Evolutionary conservation across 2,113 vertebrate species (phyloP).

Genomic region (Anseranas semipalmata): DNA sequence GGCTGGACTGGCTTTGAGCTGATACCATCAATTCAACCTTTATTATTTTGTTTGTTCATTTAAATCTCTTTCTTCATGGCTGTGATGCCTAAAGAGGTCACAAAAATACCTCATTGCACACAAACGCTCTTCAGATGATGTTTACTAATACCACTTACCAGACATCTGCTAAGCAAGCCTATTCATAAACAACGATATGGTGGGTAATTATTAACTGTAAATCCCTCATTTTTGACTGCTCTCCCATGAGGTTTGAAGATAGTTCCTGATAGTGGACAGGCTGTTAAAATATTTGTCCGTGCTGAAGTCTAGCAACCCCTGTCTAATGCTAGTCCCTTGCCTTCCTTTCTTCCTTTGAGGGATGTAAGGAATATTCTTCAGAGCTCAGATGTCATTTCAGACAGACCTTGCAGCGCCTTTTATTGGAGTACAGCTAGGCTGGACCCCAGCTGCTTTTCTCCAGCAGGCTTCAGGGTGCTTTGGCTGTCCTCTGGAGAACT

Average conservation of each 20-base stretch:
- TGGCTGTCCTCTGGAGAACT: not conserved
- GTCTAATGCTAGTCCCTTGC: not conserved
- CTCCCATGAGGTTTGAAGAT: not conserved
- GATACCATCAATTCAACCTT: not conserved
- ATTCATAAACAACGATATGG: not conserved
- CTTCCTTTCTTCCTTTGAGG: not conserved
- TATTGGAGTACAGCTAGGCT: not conserved
- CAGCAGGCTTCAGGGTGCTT: not conserved
- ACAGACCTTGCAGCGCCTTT: not conserved
- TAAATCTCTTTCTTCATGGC: not conserved
- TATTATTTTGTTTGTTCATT: not conserved
- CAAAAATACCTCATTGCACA: not conserved
- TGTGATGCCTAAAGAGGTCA: not conserved
- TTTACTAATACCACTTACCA: not conserved
- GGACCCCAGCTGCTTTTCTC: not conserved
- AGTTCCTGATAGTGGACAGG: not conserved
- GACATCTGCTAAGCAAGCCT: not conserved
- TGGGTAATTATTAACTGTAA: not conserved
- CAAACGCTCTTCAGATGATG: not conserved
- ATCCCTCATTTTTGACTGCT: not conserved
- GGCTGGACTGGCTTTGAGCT: conserved; percentile 38
- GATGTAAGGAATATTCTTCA: not conserved
- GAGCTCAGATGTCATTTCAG: not conserved
- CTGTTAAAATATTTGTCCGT: not conserved
- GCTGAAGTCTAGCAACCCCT: not conserved